Evolutionary conservation across 2,113 vertebrate genomes (phyloP).

Genomic region (Monopterus albus): DNA sequence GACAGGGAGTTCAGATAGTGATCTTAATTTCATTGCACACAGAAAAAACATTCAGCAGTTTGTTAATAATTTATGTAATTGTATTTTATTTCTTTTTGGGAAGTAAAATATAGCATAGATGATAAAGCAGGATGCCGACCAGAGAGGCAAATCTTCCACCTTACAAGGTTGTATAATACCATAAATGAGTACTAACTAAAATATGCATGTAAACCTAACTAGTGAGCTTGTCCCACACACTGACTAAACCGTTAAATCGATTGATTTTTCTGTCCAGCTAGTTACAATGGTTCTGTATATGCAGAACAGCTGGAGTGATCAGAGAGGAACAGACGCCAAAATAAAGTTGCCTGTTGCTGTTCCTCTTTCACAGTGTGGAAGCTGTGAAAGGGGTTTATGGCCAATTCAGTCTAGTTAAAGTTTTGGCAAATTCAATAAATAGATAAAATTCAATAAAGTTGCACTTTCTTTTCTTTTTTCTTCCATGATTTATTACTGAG

Average conservation of each 20-base stretch:
- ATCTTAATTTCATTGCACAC: too few species aligned
- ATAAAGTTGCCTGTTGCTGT: constrained; percentile 1
- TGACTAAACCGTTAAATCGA: constrained; percentile 24
- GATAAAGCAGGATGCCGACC: too few species aligned
- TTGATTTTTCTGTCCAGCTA: constrained; percentile 31
- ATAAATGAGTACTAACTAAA: neutral
- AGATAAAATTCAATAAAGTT: too few species aligned
- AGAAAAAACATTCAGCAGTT: too few species aligned
- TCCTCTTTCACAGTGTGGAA: neutral
- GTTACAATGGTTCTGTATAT: constrained; percentile 3
- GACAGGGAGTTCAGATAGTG: too few species aligned
- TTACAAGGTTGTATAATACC: neutral
- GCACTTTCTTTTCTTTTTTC: neutral
- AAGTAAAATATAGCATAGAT: too few species aligned
- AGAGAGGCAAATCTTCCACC: neutral
- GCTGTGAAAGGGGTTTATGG: too few species aligned
- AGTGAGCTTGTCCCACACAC: neutral
- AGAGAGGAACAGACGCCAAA: neutral
- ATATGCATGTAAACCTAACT: constrained; percentile 2
- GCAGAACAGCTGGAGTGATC: constrained; percentile 1
- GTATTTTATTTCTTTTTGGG: too few species aligned
- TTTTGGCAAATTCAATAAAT: neutral
- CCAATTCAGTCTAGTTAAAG: too few species aligned
- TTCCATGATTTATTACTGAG: constrained; percentile 8
- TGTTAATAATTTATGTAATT: too few species aligned